Base-by-base conservation (phyloP, 2,113 vertebrate genomes). In the Aspidoscelis tigris region DNA sequence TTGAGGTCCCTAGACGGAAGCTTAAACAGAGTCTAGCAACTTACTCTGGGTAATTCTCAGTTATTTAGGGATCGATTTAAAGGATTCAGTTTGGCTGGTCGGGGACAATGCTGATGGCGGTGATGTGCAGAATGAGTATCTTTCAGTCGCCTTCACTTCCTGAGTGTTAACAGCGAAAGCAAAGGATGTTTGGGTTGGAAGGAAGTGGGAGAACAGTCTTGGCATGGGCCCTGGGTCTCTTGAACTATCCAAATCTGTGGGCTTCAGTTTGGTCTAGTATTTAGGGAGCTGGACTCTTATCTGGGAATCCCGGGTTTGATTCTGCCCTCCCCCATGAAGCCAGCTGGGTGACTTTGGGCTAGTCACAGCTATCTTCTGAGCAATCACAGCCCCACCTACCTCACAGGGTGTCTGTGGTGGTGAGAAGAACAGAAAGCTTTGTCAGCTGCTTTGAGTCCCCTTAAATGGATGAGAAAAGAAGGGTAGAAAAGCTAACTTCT, bases 1-100 rank as follows among this genome's bases (percentile, higher is more conserved):
- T 83, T 84, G 88, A 90, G 87, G 88, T 91, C 90, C 88, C 91
- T 89, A 88, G 87, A 87, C 87, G 89, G 89, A 92, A 92, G 87
- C 88, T 89, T 89, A 89, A 80, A 87, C 87, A 83, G 87, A 89
- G 85, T 89, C 87, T 11, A 85, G 92, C 90, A 92, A 93, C 93
- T 92, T 91, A 82, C 92, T 91, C 90, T 88, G 87, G 91, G 90
- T 93, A 93, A 94, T 93, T 91, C 92, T 93, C 88, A 88, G 88
- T 88, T 91, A 91, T 82, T 90, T 90, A 86, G 78, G 72, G 75
- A 86, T 86, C 84, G 87, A 90, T 88, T 88, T 74, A 66, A 84
- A 78, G 88, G 85, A 88, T 88, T 80, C 83, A 33, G 55, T 84
- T 88, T 88, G 86, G 78, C 86, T 85, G 33, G 92, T 89, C 87